phyloP scores from a whole-genome alignment of 2,113 vertebrate genomes.

The Lasiurus borealis region DNA sequence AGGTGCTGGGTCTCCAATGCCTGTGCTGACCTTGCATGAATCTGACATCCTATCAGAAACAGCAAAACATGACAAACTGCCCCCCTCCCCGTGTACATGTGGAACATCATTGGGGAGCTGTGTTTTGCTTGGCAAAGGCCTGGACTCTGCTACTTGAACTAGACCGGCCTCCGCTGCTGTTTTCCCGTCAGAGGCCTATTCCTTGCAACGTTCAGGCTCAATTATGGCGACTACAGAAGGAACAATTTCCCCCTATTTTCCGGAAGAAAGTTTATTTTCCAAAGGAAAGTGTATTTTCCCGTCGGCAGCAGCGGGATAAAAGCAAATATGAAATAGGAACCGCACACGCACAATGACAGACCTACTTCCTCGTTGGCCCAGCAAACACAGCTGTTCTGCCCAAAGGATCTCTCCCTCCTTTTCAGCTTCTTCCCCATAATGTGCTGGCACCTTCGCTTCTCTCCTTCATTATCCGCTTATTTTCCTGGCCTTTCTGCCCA shows the following conservation, averaged over 20 bases:
- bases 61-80: not conserved
- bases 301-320: not conserved
- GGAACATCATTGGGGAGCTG: not conserved
- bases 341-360: not conserved
- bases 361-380: not conserved
- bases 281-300: constrained; percentile 16
- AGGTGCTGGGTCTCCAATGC: not conserved
- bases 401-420: not conserved
- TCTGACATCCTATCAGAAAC: not conserved
- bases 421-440: not conserved
- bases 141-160: constrained; percentile 27
- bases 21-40: not conserved
- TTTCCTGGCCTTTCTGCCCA: not conserved
- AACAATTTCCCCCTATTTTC: constrained; percentile 30
- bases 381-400: not conserved
- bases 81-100: not conserved
- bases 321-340: not conserved
- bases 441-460: not conserved
- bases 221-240: constrained; percentile 58
- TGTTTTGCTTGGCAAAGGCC: constrained; percentile 3
- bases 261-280: too few species aligned
- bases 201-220: constrained; percentile 63
- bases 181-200: not conserved
- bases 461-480: not conserved
- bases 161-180: not conserved